Evolutionary conservation across 2,113 vertebrate species (phyloP), one percentile per base, ranked within the genome.

Genomic region (Trematocara variabile): DNA sequence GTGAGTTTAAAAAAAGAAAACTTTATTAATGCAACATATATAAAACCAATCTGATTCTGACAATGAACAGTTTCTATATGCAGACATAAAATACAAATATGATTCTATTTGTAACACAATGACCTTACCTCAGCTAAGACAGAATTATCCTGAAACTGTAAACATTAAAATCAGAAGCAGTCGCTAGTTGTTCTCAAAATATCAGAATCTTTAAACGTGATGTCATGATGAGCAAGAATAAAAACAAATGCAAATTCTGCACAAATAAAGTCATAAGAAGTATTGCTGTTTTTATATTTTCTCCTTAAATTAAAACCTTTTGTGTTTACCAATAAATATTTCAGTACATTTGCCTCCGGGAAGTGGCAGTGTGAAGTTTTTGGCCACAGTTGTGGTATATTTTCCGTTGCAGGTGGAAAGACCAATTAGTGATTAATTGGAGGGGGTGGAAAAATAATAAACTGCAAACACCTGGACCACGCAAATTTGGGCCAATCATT

Each of bases 351-450:
- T 91, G 83, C 90, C 89, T 73, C 54, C 54, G 54, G 58, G 63
- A 86, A 73, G 16, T 46, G 41, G 81, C 83, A 81, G 22, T 11
- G 78, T 82, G 82, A 81, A 83, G 53, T 56, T 87, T 92, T 89
- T 91, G 91, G 91, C 86, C 86, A 84, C 85, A 88, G 87, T 92
- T 86, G 81, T 81, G 81, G 73, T 83, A 25, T 81, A 83, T 87
- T 96, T 95, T 94, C 88, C 75, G 25, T 84, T 89, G 95, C 96
- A 95, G 95, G 95, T 96, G 96, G 89, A 96, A 93, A 95, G 89
- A 94, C 87, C 94, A 96, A 96, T 96, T 96, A 96, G 95, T 95
- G 94, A 96, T 96, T 95, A 96, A 96, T 96, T 94, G 90, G 92
- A 94, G 92, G 89, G 81, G 90, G 79, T 83, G 84, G 89, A 88